Base-by-base conservation (phyloP, 2,888 invertebrate species). In the Germaria angustata region DNA sequence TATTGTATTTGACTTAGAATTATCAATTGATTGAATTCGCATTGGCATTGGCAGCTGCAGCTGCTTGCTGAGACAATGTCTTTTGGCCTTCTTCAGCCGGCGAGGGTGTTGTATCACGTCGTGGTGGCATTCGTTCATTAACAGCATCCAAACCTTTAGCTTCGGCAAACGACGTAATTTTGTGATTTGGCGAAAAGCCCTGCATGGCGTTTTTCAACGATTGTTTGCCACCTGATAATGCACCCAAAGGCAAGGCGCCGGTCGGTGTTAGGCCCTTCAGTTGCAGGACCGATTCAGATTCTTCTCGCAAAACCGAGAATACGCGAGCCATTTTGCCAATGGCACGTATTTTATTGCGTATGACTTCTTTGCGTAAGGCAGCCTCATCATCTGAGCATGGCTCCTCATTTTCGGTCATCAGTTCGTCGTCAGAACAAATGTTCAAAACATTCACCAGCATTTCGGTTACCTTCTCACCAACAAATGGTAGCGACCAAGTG, bases 301-400 rank as follows among this genome's bases (percentile, higher is more conserved):
- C 99, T 93, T 99, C 99, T 92, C 99, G 97, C 90, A 99, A 94
- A 72, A 99, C 99, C 88, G 99, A 98, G 94, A 99, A 99, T 89
- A 99, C 99, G 91, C 99, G 95, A 84, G 99, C 99, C 99, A 99
- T 99, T 93, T 99, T 99, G 86, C 99, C 99, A 92, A 99, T 99
- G 87, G 99, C 99, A 91, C 99, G 94, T 91, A 99, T 99, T 93
- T 99, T 99, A 93, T 99, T 99, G 88, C 98, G 95, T 91, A 99
- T 99, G 87, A 99, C 99, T 93, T 99, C 99, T 93, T 99, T 99
- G 89, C 99, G 95, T 92, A 96, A 94, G 93, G 97, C 96, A 90
- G 97, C 97, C 93, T 95, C 94, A 92, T 94, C 94, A 93, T 90
- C 90, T n/a, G 90, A 87, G 4, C 87, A 80, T 9, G 89, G 88